These are phyloP conservation scores for Drosophila hawaiiensis DNA, from an alignment of 2,888 invertebrate genomes.

Conservation along the genomic window DNA sequence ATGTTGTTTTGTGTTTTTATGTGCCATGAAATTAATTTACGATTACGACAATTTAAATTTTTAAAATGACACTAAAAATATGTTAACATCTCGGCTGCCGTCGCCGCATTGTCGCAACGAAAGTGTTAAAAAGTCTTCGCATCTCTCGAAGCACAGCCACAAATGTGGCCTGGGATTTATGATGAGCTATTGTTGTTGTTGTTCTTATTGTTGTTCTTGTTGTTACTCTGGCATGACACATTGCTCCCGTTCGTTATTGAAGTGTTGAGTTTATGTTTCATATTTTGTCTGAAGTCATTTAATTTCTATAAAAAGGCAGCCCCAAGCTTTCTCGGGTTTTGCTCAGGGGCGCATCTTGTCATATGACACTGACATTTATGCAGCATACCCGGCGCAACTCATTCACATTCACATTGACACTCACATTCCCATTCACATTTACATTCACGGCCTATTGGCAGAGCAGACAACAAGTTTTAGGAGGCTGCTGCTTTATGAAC, in stretches of 20 bases:
- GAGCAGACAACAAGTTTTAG: constrained; percentile 35
- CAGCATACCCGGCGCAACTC: constrained; percentile 36
- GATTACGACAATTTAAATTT: constrained; percentile 83
- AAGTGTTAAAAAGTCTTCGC: constrained; percentile 71
- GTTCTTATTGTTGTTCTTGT: constrained; percentile 20
- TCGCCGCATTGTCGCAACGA: constrained; percentile 67
- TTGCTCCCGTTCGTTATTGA: constrained; percentile 61
- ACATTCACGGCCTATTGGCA: constrained; percentile 47
- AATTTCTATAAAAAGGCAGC: constrained; percentile 61
- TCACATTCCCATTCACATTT: not conserved
- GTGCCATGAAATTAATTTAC: constrained; percentile 85
- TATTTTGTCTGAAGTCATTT: constrained; percentile 64
- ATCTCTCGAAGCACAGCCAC: constrained; percentile 32
- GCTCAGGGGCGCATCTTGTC: constrained; percentile 34
- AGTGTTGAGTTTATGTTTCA: constrained; percentile 69
- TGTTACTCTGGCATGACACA: constrained; percentile 45
- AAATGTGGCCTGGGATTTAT: constrained; percentile 72
- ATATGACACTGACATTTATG: constrained; percentile 66
- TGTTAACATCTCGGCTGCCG: constrained; percentile 69
- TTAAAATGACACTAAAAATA: constrained; percentile 80
- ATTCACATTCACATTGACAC: constrained; percentile 8
- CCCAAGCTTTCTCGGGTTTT: constrained; percentile 15
- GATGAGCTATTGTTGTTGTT: constrained; percentile 33
- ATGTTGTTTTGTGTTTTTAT: constrained; percentile 72
- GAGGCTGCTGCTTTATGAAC: constrained; percentile 44